Evolutionary conservation across 2,797 vertebrate species (phyloP).

Genomic region (Odontamblyopus rebecca): DNA sequence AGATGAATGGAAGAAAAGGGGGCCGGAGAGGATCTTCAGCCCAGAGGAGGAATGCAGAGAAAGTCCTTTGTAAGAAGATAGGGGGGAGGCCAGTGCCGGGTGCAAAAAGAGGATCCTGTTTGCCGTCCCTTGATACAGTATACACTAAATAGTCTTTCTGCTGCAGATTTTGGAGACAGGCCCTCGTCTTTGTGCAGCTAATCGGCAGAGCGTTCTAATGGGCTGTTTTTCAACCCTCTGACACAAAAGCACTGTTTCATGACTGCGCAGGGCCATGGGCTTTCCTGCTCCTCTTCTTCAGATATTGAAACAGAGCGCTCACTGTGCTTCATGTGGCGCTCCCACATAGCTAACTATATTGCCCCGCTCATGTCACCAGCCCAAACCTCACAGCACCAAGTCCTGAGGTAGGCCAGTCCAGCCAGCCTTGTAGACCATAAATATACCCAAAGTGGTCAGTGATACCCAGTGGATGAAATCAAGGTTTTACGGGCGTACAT

Average conservation of each 20-base stretch:
- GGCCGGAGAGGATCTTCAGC: slow-evolving; percentile 48
- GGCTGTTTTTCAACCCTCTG: slow-evolving; percentile 79
- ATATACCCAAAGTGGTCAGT: slow-evolving; percentile 62
- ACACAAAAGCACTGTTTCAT: slow-evolving; percentile 81
- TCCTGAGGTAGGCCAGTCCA: slow-evolving; percentile 40
- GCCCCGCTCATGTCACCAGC: slow-evolving; percentile 40
- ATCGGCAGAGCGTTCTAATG: slow-evolving; percentile 77
- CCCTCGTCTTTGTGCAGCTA: slow-evolving; percentile 73
- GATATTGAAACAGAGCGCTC: slow-evolving; percentile 73
- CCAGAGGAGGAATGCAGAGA: slow-evolving; percentile 60
- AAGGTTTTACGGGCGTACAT: slow-evolving; percentile 62
- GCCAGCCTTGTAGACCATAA: slow-evolving; percentile 48
- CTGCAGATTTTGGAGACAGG: slow-evolving; percentile 75
- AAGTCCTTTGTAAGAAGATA: slow-evolving; percentile 65
- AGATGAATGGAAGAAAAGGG: slow-evolving; percentile 55
- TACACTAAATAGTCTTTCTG: slow-evolving; percentile 74
- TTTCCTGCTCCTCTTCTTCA: slow-evolving; percentile 75
- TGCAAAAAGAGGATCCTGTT: slow-evolving; percentile 72
- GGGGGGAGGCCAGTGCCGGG: slow-evolving; percentile 43
- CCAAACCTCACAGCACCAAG: slow-evolving; percentile 27
- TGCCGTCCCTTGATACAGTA: slow-evolving; percentile 75
- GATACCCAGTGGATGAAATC: slow-evolving; percentile 63
- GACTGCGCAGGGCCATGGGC: slow-evolving; percentile 74
- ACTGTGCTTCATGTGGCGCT: slow-evolving; percentile 72
- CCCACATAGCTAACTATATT: slow-evolving; percentile 53